Evolutionary conservation across 2,797 vertebrate genomes (phyloP), one percentile per base, ranked within the genome.

Genomic region (Myripristis jacobus): DNA sequence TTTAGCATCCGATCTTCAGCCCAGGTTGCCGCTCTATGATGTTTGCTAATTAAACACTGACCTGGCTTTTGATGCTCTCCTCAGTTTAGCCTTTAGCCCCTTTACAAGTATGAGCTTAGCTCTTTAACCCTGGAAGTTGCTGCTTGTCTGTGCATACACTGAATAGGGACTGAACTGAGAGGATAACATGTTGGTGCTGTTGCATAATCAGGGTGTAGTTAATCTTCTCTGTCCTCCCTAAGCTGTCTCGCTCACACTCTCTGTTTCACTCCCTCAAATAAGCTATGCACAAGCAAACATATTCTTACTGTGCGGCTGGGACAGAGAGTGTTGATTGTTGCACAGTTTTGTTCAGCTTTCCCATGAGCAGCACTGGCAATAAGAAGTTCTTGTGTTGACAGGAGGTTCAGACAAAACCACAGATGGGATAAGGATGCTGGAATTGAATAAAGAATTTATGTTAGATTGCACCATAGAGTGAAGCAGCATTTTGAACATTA

Each of bases 141-240:
- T 9, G 22, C 29, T 36, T 44, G 19, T 68, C 60, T 80, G 47
- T 75, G 54, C 41, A 43, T 34, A 62, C 53, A 47, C 62, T 64
- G 50, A 77, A 75, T 52, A 29, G 69, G 53, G 50, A 59, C 54
- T 64, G 31, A 68, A 71, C 58, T 55, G 71, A 82, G 69, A 62
- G 54, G 83, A 83, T 83, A 81, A 74, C 74, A 66, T 50, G 54
- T 67, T 68, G 11, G 59, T 43, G 64, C 64, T 81, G 46, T 90
- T 86, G 73, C 51, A 31, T 85, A 89, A 91, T 61, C 66, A 64
- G 77, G 81, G 85, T 81, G 81, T 78, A 79, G 77, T 70, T 92
- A 92, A 93, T 92, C 88, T 84, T 80, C 70, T 88, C 64, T 66
- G 68, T 41, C 59, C 79, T 81, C 60, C 66, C 69, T 86, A 72